These are phyloP conservation scores for Microcebus griseorufus DNA, from an alignment of 2,113 vertebrate genomes.

Conservation along the genomic window DNA sequence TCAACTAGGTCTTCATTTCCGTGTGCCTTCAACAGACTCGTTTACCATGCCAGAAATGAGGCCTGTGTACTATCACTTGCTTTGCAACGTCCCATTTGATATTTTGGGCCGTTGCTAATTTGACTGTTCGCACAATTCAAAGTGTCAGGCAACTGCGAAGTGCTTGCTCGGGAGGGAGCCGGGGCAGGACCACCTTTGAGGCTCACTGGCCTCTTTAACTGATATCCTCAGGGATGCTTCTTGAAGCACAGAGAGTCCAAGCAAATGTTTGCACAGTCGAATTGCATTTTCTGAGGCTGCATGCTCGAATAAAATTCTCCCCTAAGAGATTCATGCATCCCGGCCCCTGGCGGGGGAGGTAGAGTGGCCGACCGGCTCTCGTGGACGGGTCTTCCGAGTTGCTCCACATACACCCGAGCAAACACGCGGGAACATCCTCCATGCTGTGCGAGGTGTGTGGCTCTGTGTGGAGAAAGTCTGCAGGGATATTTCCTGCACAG, in stretches of 20 bases:
- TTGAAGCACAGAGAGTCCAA: fast-evolving
- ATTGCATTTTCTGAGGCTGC: neutral
- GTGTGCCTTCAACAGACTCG: neutral
- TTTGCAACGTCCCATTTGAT: neutral
- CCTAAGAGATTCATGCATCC: neutral
- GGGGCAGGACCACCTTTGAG: fast-evolving
- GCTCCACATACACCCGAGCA: neutral
- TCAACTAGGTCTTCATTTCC: neutral
- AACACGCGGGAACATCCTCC: fast-evolving
- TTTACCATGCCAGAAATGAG: neutral
- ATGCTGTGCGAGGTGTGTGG: fast-evolving
- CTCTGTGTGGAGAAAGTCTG: neutral
- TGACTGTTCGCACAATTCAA: conserved; percentile 48
- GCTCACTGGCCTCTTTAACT: neutral
- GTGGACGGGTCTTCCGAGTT: neutral
- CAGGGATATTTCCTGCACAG: neutral
- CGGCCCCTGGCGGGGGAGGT: neutral
- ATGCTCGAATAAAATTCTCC: neutral
- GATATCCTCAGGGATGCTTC: fast-evolving
- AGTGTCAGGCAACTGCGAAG: neutral
- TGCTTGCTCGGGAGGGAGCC: conserved; percentile 38
- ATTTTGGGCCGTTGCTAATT: neutral
- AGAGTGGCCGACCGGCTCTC: fast-evolving
- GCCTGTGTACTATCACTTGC: fast-evolving
- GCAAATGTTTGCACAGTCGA: neutral